Evolutionary conservation across 2,113 vertebrate genomes (phyloP).

Genomic region (Hymenochirus boettgeri): DNA sequence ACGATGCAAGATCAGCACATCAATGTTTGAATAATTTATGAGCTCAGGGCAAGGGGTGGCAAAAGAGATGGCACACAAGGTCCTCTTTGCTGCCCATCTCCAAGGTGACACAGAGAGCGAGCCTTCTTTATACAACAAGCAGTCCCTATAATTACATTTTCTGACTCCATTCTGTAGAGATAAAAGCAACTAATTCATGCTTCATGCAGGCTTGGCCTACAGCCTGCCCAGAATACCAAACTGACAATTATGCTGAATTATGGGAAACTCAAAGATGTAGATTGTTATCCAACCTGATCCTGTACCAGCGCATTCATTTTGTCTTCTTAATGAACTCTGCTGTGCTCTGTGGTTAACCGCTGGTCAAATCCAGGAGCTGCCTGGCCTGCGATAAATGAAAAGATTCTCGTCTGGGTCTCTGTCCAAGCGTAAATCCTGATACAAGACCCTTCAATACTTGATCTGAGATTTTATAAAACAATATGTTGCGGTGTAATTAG

Average conservation of each 20-base stretch:
- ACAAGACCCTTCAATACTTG: background rate
- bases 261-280: slow-evolving; percentile 36
- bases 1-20: slow-evolving; percentile 38
- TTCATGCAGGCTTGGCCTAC: slow-evolving; percentile 30
- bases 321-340: slow-evolving; percentile 33
- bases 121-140: slow-evolving; percentile 31
- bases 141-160: slow-evolving; percentile 38
- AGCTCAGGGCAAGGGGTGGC: slow-evolving; percentile 8
- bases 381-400: slow-evolving; percentile 27
- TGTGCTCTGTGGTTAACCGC: slow-evolving; percentile 33
- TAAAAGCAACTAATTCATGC: slow-evolving; percentile 41
- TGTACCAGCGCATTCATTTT: slow-evolving; percentile 39
- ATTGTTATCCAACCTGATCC: slow-evolving; percentile 41
- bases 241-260: slow-evolving; percentile 43
- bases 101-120: slow-evolving; percentile 35
- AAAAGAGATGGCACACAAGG: slow-evolving; percentile 11
- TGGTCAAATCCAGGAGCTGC: slow-evolving; percentile 27
- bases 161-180: slow-evolving; percentile 37
- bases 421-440: background rate
- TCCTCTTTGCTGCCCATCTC: slow-evolving; percentile 33
- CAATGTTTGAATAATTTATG: slow-evolving; percentile 30
- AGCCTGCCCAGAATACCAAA: slow-evolving; percentile 41
- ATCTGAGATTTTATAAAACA: background rate
- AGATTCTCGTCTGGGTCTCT: background rate
- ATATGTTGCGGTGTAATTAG: background rate